Conservation (phyloP, 2,888 invertebrate genomes). For the Drosophila falleni region DNA sequence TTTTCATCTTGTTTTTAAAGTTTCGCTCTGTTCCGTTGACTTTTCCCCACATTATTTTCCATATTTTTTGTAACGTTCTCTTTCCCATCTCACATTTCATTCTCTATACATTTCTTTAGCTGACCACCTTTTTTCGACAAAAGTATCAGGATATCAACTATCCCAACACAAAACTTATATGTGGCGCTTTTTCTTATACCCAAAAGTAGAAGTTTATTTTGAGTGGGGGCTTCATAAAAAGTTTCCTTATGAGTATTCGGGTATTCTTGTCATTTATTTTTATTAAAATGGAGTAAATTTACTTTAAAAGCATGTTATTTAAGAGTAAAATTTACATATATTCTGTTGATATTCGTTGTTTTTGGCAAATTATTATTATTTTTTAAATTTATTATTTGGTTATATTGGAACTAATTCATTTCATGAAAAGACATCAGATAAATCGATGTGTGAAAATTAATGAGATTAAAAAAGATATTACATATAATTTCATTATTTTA, state of each 20-base stretch:
- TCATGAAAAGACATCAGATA: no score
- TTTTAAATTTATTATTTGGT: neutral
- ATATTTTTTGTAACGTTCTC: conserved; percentile 60
- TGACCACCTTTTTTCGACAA: conserved; percentile 36
- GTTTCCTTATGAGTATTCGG: conserved; percentile 30
- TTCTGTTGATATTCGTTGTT: neutral
- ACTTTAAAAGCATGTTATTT: no score
- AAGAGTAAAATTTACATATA: neutral
- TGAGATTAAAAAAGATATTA: no score
- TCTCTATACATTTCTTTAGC: conserved; percentile 27
- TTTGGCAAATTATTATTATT: no score
- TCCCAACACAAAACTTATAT: conserved; percentile 61
- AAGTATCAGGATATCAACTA: conserved; percentile 62
- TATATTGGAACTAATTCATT: no score
- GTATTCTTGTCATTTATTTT: neutral
- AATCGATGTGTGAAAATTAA: no score
- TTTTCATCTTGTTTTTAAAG: conserved; percentile 78
- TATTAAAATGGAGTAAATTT: neutral
- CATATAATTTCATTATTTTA: no score
- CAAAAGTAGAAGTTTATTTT: conserved; percentile 6
- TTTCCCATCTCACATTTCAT: neutral
- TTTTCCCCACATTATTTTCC: conserved; percentile 61
- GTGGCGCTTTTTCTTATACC: conserved; percentile 21
- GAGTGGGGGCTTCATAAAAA: conserved; percentile 33
- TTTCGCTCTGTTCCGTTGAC: conserved; percentile 43